Conservation (phyloP, 1,140 invertebrate genomes). For the Heliconius hewitsoni region DNA sequence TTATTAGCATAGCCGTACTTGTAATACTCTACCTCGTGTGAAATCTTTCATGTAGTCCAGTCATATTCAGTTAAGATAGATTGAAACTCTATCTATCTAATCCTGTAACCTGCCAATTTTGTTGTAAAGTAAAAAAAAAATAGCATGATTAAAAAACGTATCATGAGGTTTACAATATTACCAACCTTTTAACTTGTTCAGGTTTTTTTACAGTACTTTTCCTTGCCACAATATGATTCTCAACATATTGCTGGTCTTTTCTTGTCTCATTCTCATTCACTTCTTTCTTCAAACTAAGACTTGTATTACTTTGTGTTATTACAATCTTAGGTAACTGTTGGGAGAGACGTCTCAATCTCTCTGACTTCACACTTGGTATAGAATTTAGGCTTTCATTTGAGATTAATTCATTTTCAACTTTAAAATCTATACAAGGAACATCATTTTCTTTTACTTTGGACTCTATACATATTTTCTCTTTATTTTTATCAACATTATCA, state of each 20-base stretch:
- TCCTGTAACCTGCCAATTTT: neutral
- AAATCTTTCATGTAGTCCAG: too few species aligned
- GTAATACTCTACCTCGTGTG: too few species aligned
- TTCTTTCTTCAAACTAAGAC: conserved; percentile 51
- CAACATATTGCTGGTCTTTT: neutral
- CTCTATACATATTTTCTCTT: conserved; percentile 17
- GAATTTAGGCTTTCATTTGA: conserved; percentile 34
- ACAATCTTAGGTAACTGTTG: conserved; percentile 70
- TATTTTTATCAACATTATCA: conserved; percentile 18
- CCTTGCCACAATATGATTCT: conserved; percentile 21
- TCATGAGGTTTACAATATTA: neutral
- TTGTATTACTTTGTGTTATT: conserved; percentile 68
- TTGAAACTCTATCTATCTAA: too few species aligned
- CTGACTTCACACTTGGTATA: conserved; percentile 48
- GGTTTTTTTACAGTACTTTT: conserved; percentile 41
- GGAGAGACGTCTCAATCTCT: conserved; percentile 64
- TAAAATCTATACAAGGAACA: conserved; percentile 25
- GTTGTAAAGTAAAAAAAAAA: neutral
- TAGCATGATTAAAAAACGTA: neutral
- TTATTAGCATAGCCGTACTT: too few species aligned
- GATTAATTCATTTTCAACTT: conserved; percentile 34
- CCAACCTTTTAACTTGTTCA: conserved; percentile 33
- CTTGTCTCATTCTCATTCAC: conserved; percentile 29
- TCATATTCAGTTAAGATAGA: too few species aligned
- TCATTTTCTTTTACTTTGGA: conserved; percentile 20